Base-by-base conservation (phyloP, 2,797 vertebrate genomes). In the Furcifer pardalis region DNA sequence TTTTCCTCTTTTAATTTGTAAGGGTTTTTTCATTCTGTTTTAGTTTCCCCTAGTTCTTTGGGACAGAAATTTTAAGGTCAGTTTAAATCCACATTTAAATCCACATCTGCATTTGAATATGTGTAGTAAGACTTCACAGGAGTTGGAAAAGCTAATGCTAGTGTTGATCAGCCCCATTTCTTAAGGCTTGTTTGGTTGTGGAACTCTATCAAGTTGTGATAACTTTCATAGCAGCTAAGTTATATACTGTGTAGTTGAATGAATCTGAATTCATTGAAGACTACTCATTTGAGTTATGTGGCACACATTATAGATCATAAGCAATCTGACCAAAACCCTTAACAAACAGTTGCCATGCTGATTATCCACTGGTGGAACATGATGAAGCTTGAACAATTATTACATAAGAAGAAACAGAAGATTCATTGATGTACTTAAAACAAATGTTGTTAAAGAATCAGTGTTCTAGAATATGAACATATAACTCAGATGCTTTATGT, bases 401-500 rank as follows among this genome's bases (percentile, higher is more conserved):
- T 49, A 68, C 60, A 44, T 83, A 25, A 65, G n/a, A 84, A 68
- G 82, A 86, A 90, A 79, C 40, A 79, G 78, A 84, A 81, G 69
- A 72, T 59, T 25, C 32, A 86, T 88, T n/a, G 23, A 37, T 76
- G 87, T 86, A 86, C 62, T 21, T 86, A 78, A 72, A 87, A 82
- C 37, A 77, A 37, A 65, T 62, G 73, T 42, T 66, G 68, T n/a
- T n/a, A 23, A 82, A 60, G 73, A 37, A 65, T 59, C 23, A 76
- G 73, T 82, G 44, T 40, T 78, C 21, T 88, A 85, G 77, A 59
- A 88, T 86, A 84, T 74, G 84, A 90, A 76, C 60, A 52, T 23
- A 72, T 2, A 72, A 25, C 5, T 84, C 82, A 5, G 21, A 60
- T 82, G 66, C 59, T 86, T 84, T 56, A 52, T 79, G 65, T 79